Percentiles rank a stretch among this genome's conserved stretches.
phyloP scores from a whole-genome alignment of 2,888 invertebrate species.

The Entomobrya proxima region DNA sequence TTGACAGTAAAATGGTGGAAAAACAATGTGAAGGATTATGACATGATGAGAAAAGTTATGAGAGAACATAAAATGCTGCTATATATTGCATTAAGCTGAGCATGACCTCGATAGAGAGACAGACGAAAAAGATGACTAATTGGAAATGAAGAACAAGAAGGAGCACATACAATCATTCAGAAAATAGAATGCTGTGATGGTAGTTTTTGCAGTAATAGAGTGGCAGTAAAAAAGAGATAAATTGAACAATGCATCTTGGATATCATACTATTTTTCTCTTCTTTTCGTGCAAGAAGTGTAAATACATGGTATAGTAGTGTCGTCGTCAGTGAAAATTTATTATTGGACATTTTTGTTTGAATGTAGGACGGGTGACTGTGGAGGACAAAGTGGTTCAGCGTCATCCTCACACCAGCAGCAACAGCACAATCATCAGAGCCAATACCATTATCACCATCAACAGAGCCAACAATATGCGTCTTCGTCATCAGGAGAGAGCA shows the following conservation, averaged over 20 bases:
- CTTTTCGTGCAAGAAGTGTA: neutral
- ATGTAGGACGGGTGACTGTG: slow-evolving; percentile 58
- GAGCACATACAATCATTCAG: neutral
- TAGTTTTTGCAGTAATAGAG: neutral
- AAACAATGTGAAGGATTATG: slow-evolving; percentile 45
- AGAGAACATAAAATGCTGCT: slow-evolving; percentile 30
- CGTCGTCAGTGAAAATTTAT: slow-evolving; percentile 33
- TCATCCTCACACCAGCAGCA: slow-evolving; percentile 23
- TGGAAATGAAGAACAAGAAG: slow-evolving; percentile 39
- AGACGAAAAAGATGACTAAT: slow-evolving; percentile 49
- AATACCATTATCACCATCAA: slow-evolving; percentile 45
- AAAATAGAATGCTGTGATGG: too few relatives aligned
- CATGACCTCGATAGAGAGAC: neutral
- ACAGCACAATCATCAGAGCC: slow-evolving; percentile 32
- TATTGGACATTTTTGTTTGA: slow-evolving; percentile 42
- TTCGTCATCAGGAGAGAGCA: slow-evolving; percentile 63
- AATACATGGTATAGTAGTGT: neutral
- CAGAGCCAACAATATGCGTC: slow-evolving; percentile 41
- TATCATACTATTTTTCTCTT: neutral
- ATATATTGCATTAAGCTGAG: neutral
- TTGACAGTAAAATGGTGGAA: slow-evolving; percentile 48
- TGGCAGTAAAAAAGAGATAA: slow-evolving; percentile 40
- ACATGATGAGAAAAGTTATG: slow-evolving; percentile 26
- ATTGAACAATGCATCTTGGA: slow-evolving; percentile 33
- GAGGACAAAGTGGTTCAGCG: slow-evolving; percentile 45